phyloP scores from a whole-genome alignment of 2,113 vertebrate genomes.

The Leucosticte australis region DNA sequence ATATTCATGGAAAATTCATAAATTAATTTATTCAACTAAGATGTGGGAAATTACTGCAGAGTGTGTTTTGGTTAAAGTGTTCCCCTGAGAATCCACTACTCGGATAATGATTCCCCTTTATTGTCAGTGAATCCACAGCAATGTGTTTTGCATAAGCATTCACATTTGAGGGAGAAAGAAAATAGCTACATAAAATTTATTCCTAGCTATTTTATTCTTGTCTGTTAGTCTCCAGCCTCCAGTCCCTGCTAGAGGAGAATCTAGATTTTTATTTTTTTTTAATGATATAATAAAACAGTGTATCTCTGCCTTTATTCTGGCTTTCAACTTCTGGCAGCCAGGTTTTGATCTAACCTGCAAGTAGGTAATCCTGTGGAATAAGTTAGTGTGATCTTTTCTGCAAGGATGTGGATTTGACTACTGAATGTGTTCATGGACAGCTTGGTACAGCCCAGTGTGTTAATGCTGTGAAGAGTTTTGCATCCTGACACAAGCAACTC shows the following conservation, averaged over 20 bases:
- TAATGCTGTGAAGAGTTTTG: neutral
- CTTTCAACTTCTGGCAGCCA: neutral
- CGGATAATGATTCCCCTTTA: slow-evolving; percentile 58
- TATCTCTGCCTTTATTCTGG: neutral
- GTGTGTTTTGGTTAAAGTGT: slow-evolving; percentile 60
- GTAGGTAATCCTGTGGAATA: neutral
- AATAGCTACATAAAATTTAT: slow-evolving; percentile 63
- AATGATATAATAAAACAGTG: neutral
- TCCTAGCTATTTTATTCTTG: slow-evolving; percentile 42
- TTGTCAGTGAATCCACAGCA: slow-evolving; percentile 59
- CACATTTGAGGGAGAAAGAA: slow-evolving; percentile 46
- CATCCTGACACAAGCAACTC: neutral
- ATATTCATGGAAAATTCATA: slow-evolving; percentile 55
- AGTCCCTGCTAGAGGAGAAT: neutral
- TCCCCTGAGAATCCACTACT: slow-evolving; percentile 53
- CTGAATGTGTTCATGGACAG: neutral
- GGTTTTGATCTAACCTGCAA: neutral
- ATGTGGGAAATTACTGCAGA: slow-evolving; percentile 49
- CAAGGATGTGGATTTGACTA: neutral
- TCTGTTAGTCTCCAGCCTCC: slow-evolving; percentile 26
- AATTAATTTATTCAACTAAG: slow-evolving; percentile 66
- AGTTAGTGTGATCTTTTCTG: neutral
- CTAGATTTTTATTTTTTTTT: neutral
- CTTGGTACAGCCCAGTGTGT: neutral
- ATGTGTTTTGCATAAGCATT: slow-evolving; percentile 66